phyloP scores from a whole-genome alignment of 2,797 vertebrate genomes.

The Euphonia xanthogaster region DNA sequence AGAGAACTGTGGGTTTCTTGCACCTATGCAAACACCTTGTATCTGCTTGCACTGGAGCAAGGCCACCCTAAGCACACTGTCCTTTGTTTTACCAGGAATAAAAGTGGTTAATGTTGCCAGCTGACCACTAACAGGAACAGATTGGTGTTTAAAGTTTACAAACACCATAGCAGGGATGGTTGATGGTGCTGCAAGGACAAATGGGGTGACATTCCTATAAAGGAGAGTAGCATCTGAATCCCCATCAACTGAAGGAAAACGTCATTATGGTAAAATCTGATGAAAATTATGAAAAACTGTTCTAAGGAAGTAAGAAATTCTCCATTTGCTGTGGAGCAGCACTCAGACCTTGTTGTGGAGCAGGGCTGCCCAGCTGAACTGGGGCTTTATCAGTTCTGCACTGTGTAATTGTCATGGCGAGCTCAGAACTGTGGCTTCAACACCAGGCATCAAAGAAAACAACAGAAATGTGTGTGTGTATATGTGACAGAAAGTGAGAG shows the following conservation, averaged over 20 bases:
- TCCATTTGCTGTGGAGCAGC: accelerated
- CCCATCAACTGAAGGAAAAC: background rate
- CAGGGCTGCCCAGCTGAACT: background rate
- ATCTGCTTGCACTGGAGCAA: background rate
- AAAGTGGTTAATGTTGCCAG: background rate
- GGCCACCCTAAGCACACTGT: background rate
- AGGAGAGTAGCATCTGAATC: background rate
- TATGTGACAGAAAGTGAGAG: background rate
- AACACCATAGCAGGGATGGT: background rate
- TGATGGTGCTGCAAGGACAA: background rate
- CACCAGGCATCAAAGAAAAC: background rate
- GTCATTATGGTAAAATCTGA: background rate
- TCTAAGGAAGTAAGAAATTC: background rate
- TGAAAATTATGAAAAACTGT: background rate
- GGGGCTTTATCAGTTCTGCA: background rate
- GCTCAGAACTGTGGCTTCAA: background rate
- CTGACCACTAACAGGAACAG: background rate
- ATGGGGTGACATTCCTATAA: background rate
- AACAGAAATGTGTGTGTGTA: background rate
- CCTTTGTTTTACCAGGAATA: background rate
- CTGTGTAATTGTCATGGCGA: accelerated
- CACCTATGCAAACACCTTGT: background rate
- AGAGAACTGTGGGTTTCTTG: background rate
- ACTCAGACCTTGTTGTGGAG: background rate
- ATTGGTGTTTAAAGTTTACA: background rate